These are phyloP conservation scores for Megastigmus dorsalis DNA, from an alignment of 2,888 invertebrate genomes.

Conservation along the genomic window DNA sequence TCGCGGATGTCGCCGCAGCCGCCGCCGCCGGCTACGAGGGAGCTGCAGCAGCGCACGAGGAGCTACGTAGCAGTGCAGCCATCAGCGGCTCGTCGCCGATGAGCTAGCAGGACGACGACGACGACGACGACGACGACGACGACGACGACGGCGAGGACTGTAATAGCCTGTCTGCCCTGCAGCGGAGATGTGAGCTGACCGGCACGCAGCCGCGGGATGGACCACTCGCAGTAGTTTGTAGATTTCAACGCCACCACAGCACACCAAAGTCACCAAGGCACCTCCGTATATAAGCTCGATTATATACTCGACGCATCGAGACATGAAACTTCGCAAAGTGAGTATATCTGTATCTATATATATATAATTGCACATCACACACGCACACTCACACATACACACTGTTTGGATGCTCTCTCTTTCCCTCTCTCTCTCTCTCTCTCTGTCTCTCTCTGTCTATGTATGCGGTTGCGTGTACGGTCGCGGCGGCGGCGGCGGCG, in stretches of 20 bases:
- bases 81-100: neutral
- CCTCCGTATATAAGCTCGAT: too few relatives aligned
- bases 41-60: neutral
- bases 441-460: neutral
- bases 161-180: too few relatives aligned
- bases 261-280: constrained; percentile 16
- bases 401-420: too few relatives aligned
- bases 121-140: neutral
- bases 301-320: constrained; percentile 51
- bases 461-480: neutral
- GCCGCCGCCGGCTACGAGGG: neutral
- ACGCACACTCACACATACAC: too few relatives aligned
- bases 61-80: too few relatives aligned
- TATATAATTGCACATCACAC: too few relatives aligned
- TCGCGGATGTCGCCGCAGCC: neutral
- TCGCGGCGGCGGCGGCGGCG: too few relatives aligned
- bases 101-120: neutral
- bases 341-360: constrained; percentile 44
- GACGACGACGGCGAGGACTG: neutral
- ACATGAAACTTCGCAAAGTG: constrained; percentile 54
- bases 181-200: constrained; percentile 71
- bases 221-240: constrained; percentile 72
- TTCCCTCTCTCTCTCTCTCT: too few relatives aligned
- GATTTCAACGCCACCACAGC: constrained; percentile 51
- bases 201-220: constrained; percentile 63